A percentile compares a stretch with the other conserved stretches of the same genome.
phyloP scores from a whole-genome alignment of 2,113 vertebrate species.

The Nothobranchius kuhntae region DNA sequence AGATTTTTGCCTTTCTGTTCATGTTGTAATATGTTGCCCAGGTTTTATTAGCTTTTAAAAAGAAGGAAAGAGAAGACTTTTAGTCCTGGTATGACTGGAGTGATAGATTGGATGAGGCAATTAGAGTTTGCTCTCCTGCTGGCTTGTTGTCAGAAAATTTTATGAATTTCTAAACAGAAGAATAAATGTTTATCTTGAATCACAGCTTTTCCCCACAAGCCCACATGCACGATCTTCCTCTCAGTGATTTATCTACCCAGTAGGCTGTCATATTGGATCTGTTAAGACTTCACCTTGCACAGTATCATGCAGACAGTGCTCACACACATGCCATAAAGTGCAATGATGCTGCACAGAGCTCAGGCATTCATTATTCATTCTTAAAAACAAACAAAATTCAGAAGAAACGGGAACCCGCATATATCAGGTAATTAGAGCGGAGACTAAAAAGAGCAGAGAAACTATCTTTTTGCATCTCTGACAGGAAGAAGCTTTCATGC shows the following conservation, averaged over 20 bases:
- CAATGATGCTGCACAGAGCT: conserved; percentile 40
- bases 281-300: conserved; percentile 25
- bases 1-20: conserved; percentile 21
- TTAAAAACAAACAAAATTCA: conserved; percentile 10
- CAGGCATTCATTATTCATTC: conserved; percentile 60
- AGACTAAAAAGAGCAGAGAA: conserved; percentile 10
- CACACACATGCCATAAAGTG: conserved; percentile 18
- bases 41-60: conserved; percentile 15
- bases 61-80: conserved; percentile 4
- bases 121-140: conserved; percentile 24
- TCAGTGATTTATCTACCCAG: conserved; percentile 27
- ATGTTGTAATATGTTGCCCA: not conserved
- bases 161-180: conserved; percentile 25
- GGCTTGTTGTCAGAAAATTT: conserved; percentile 32
- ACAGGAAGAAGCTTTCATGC: conserved; percentile 11
- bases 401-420: not conserved
- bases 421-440: conserved; percentile 33
- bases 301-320: conserved; percentile 34
- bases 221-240: not conserved
- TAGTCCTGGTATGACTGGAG: conserved; percentile 1
- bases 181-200: conserved; percentile 20
- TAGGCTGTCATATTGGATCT: conserved; percentile 50
- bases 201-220: not conserved
- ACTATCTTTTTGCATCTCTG: not conserved
- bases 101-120: conserved; percentile 7